Evolutionary conservation across 1,140 invertebrate species (phyloP).

Genomic region (Anastatus disparis): DNA sequence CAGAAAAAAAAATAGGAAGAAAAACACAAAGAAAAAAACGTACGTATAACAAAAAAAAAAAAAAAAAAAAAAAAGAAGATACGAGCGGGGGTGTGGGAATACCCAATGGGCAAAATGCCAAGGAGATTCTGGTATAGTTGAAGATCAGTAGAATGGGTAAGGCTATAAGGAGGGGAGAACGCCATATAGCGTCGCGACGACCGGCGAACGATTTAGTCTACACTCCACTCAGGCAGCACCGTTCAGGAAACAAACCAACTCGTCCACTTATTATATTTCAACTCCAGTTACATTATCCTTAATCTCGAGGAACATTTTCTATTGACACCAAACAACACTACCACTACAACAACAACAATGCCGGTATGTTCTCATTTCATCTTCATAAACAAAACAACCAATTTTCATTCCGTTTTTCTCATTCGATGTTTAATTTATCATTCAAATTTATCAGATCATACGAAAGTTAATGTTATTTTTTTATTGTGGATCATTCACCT

Average conservation of each 20-base stretch:
- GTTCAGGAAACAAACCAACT: conserved; percentile 57
- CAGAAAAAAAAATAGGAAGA: not conserved
- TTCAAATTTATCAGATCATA: not conserved
- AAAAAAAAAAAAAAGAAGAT: not conserved
- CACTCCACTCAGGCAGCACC: conserved; percentile 51
- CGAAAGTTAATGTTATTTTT: too few relatives aligned
- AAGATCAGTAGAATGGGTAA: conserved; percentile 54
- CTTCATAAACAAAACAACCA: not conserved
- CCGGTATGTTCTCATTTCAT: too few relatives aligned
- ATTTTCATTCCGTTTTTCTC: too few relatives aligned
- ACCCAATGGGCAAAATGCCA: conserved; percentile 58
- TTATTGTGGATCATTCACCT: too few relatives aligned
- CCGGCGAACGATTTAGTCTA: conserved; percentile 61
- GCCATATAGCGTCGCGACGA: conserved; percentile 65
- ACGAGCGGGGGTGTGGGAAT: conserved; percentile 60
- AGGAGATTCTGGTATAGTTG: conserved; percentile 51
- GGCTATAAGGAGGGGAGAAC: conserved; percentile 57
- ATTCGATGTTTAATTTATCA: not conserved
- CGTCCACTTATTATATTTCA: too few relatives aligned
- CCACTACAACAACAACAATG: conserved; percentile 50
- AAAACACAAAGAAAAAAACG: conserved; percentile 11
- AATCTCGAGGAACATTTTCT: not conserved
- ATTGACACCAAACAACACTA: conserved; percentile 34
- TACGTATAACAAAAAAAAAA: too few relatives aligned
- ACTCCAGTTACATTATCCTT: conserved; percentile 17